Evolutionary conservation across 2,888 invertebrate genomes (phyloP).

Genomic region (Rhimphoctona megacephalus): DNA sequence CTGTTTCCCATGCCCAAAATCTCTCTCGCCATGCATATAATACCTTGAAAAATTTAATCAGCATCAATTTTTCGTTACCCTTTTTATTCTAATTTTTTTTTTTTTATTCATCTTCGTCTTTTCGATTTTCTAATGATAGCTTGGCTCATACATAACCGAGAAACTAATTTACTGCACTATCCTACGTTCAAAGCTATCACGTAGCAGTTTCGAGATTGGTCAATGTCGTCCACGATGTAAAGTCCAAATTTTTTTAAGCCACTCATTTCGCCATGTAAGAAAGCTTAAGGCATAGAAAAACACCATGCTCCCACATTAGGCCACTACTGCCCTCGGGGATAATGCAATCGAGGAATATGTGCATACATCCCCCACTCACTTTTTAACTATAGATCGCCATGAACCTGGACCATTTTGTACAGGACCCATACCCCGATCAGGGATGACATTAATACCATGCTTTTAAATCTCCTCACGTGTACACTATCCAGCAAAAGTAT

Average conservation of each 20-base stretch:
- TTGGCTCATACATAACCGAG: slow-evolving; percentile 6
- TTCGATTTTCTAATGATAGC: slow-evolving; percentile 45
- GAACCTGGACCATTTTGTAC: slow-evolving; percentile 17
- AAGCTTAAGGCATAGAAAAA: slow-evolving; percentile 1
- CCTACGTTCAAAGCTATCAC: not conserved
- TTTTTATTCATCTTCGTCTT: slow-evolving; percentile 15
- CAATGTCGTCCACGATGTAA: slow-evolving; percentile 18
- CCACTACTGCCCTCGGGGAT: slow-evolving; percentile 32
- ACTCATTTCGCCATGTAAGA: not conserved
- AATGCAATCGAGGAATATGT: slow-evolving; percentile 39
- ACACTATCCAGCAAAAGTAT: slow-evolving; percentile 17
- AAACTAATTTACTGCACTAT: slow-evolving; percentile 48
- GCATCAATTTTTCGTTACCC: not conserved
- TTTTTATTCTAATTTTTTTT: slow-evolving; percentile 11
- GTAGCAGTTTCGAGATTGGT: not conserved
- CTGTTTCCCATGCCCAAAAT: slow-evolving; percentile 28
- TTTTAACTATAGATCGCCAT: slow-evolving; percentile 31
- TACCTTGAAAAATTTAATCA: slow-evolving; percentile 48
- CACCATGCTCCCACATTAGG: slow-evolving; percentile 38
- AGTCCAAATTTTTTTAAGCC: slow-evolving; percentile 15
- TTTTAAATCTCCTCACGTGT: slow-evolving; percentile 23
- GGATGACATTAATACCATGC: slow-evolving; percentile 41
- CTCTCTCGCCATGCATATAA: slow-evolving; percentile 19
- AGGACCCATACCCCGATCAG: slow-evolving; percentile 6
- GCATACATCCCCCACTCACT: not conserved